phyloP scores from a whole-genome alignment of 2,888 invertebrate genomes.

The Melanostoma scalare region DNA sequence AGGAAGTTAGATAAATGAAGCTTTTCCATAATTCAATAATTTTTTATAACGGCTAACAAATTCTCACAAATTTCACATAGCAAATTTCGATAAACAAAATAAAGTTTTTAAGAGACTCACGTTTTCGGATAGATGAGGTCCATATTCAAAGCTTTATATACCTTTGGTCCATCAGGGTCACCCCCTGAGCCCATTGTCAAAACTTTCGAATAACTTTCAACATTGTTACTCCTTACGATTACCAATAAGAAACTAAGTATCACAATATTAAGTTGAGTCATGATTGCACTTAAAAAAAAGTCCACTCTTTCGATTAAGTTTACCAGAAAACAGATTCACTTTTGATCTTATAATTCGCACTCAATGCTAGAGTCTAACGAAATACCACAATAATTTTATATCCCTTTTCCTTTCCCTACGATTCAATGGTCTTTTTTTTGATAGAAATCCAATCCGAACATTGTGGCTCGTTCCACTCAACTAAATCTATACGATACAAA shows the following conservation, averaged over 20 bases:
- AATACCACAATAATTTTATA: slow-evolving; percentile 11
- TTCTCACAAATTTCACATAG: no score
- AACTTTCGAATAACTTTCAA: slow-evolving; percentile 77
- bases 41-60: no score
- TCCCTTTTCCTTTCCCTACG: slow-evolving; percentile 52
- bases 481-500: slow-evolving; percentile 56
- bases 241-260: slow-evolving; percentile 31
- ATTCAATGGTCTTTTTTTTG: slow-evolving; percentile 20
- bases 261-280: slow-evolving; percentile 30
- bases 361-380: slow-evolving; percentile 20
- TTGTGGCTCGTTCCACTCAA: slow-evolving; percentile 60
- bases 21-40: no score
- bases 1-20: no score
- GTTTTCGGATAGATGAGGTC: slow-evolving; percentile 80
- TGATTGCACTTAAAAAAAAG: background rate
- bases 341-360: slow-evolving; percentile 33
- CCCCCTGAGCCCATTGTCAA: slow-evolving; percentile 73
- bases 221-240: slow-evolving; percentile 4
- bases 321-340: slow-evolving; percentile 44
- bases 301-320: background rate
- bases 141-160: slow-evolving; percentile 79
- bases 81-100: background rate
- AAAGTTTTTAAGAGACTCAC: slow-evolving; percentile 75
- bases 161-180: slow-evolving; percentile 77
- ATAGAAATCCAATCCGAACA: slow-evolving; percentile 52